Percentiles rank a stretch among this genome's conserved stretches.
phyloP scores from a whole-genome alignment of 2,888 invertebrate genomes.

The Caenorhabditis japonica region DNA sequence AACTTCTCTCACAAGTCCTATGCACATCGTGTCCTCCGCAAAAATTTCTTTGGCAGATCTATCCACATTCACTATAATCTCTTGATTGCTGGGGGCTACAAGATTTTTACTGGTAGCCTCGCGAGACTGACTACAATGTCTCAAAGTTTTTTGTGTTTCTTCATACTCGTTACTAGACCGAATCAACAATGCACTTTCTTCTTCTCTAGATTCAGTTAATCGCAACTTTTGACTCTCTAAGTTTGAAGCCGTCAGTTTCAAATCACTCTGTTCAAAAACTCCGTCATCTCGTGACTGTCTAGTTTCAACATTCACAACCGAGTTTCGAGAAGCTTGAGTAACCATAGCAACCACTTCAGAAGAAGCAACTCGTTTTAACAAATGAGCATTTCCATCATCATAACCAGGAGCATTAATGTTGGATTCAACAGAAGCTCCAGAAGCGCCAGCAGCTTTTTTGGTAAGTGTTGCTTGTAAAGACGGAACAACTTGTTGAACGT shows the following conservation, averaged over 20 bases:
- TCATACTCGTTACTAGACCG: slow-evolving; percentile 39
- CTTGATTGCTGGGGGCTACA: slow-evolving; percentile 34
- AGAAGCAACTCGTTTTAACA: slow-evolving; percentile 17
- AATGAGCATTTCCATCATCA: background rate
- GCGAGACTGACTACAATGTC: slow-evolving; percentile 34
- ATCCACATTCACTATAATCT: slow-evolving; percentile 35
- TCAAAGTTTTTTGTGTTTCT: slow-evolving; percentile 44
- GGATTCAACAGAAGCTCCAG: slow-evolving; percentile 10
- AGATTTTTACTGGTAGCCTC: slow-evolving; percentile 34
- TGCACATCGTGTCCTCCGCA: slow-evolving; percentile 32
- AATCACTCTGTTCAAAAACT: slow-evolving; percentile 23
- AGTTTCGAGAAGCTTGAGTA: slow-evolving; percentile 22
- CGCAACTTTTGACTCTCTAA: slow-evolving; percentile 21
- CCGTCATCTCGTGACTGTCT: slow-evolving; percentile 1
- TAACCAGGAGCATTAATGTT: slow-evolving; percentile 21
- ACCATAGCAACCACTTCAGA: slow-evolving; percentile 14
- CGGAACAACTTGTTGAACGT: slow-evolving; percentile 13
- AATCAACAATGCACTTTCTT: slow-evolving; percentile 39
- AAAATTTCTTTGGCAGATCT: slow-evolving; percentile 27
- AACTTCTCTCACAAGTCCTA: slow-evolving; percentile 44
- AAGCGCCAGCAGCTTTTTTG: slow-evolving; percentile 35
- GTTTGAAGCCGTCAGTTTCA: slow-evolving; percentile 23
- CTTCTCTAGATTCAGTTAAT: slow-evolving; percentile 33
- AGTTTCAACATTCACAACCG: slow-evolving; percentile 10
- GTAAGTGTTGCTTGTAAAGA: slow-evolving; percentile 16